Base-by-base conservation (phyloP, 2,797 vertebrate species). In the Zonotrichia albicollis region DNA sequence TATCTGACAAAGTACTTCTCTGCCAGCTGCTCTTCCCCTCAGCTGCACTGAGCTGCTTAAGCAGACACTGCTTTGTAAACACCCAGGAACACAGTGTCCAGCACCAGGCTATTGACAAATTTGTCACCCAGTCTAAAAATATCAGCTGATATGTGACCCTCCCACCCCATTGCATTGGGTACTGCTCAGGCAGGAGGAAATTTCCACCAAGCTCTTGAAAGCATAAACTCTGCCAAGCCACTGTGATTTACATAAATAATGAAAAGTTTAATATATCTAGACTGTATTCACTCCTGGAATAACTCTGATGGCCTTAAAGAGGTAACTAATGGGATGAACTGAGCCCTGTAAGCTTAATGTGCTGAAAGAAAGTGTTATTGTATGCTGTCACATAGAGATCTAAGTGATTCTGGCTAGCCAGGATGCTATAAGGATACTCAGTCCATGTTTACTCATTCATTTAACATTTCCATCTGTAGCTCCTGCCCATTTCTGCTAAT, bases 221-320 rank as follows among this genome's bases (percentile, higher is more conserved):
- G 58, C 34, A 11, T 40, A 92, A 66, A 15, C 27, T 62, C 42
- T 62, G 12, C 72, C 60, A 89, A 75, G 46, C 46, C 70, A 50
- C 26, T 46, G 15, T 90, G 65, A 70, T 93, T 85, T 76, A 87
- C 81, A 89, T 87, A 82, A 95, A 87, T 89, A 91, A 91, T 89
- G 27, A 45, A 82, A 80, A 73, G 60, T 50, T 81, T 73, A 79
- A 68, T 54, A 60, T 40, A 65, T 20, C 78, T 58, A 46, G 42
- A 46, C 61, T 77, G 57, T 40, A 42, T 62, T 90, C 4, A 27
- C 53, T 93, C 68, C 57, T 78, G 58, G 54, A 92, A 78, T 67
- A 87, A 84, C 55, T 89, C 64, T 50, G 72, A 64, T 77, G 45
- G 38, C 81, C 74, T 79, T 20, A 38, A 54, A 43, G 50, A 85